Evolutionary conservation across 64 coral and sea anemone genomes (phyloP).

Genomic region (Montipora capricornis): DNA sequence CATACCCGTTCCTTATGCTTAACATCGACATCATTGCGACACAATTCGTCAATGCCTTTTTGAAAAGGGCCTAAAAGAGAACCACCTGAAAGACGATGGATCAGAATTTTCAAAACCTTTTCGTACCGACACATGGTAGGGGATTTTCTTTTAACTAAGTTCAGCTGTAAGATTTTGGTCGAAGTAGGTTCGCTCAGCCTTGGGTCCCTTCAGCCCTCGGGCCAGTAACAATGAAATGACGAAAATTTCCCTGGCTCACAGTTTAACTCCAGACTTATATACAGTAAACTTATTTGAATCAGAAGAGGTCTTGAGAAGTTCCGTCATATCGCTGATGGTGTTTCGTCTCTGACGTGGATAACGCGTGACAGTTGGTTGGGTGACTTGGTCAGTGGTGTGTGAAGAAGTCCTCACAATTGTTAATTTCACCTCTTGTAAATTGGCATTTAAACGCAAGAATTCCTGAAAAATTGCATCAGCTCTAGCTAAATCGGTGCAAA

Average conservation of each 20-base stretch:
- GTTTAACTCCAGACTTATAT: slow-evolving; percentile 62
- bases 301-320: background rate
- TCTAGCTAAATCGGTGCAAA: slow-evolving; percentile 67
- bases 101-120: too few species aligned
- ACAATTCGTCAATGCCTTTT: too few species aligned
- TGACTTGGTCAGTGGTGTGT: slow-evolving; percentile 41
- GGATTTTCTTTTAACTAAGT: too few species aligned
- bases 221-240: too few species aligned
- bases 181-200: too few species aligned
- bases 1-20: too few species aligned
- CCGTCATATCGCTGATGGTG: slow-evolving; percentile 10
- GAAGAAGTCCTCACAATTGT: slow-evolving; percentile 72
- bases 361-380: background rate
- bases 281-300: slow-evolving; percentile 24
- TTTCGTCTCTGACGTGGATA: slow-evolving; percentile 9
- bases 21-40: too few species aligned
- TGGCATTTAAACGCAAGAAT: slow-evolving; percentile 80
- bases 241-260: background rate
- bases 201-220: too few species aligned
- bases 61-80: too few species aligned
- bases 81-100: too few species aligned
- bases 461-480: slow-evolving; percentile 89
- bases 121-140: too few species aligned
- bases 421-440: slow-evolving; percentile 72
- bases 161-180: too few species aligned